A percentile compares a stretch with the other conserved stretches of the same genome.
Conservation (phyloP, 2,888 invertebrate species). For the Euplagia quadripunctaria region DNA sequence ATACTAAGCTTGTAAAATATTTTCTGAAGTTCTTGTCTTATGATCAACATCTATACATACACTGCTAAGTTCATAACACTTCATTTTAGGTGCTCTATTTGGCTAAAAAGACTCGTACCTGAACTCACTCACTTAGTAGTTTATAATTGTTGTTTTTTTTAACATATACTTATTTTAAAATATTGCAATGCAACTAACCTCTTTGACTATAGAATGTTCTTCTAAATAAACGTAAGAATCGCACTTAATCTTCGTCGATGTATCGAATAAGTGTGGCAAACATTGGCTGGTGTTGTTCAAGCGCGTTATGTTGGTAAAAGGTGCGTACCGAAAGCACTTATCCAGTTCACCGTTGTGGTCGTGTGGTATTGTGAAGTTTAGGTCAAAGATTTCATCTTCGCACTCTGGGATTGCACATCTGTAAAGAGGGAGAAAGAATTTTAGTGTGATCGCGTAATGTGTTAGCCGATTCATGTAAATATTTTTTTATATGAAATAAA, state of each 20-base stretch:
- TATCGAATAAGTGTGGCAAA: constrained; percentile 73
- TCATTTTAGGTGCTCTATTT: too few species aligned
- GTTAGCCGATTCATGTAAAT: too few species aligned
- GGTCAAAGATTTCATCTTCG: constrained; percentile 58
- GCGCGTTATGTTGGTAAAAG: constrained; percentile 61
- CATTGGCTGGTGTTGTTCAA: constrained; percentile 65
- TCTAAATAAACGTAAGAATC: constrained; percentile 78
- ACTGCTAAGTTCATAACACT: too few species aligned
- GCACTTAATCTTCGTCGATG: constrained; percentile 71
- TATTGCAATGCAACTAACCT: constrained; percentile 61
- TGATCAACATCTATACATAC: too few species aligned
- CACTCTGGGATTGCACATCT: constrained; percentile 82
- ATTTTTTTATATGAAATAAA: too few species aligned
- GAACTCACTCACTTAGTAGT: too few species aligned
- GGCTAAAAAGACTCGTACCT: too few species aligned
- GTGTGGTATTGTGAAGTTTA: constrained; percentile 78
- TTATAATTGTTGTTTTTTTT: too few species aligned
- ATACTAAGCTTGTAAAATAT: too few species aligned
- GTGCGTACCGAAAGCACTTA: constrained; percentile 76
- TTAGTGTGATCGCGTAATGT: too few species aligned
- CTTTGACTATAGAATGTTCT: constrained; percentile 81
- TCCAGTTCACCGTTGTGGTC: constrained; percentile 67
- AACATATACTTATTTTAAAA: background rate
- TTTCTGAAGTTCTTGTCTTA: too few species aligned
- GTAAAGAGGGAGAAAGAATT: constrained; percentile 40